Evolutionary conservation across 2,888 invertebrate genomes (phyloP), one percentile per base, ranked within the genome.

Genomic region (Archips xylosteana): DNA sequence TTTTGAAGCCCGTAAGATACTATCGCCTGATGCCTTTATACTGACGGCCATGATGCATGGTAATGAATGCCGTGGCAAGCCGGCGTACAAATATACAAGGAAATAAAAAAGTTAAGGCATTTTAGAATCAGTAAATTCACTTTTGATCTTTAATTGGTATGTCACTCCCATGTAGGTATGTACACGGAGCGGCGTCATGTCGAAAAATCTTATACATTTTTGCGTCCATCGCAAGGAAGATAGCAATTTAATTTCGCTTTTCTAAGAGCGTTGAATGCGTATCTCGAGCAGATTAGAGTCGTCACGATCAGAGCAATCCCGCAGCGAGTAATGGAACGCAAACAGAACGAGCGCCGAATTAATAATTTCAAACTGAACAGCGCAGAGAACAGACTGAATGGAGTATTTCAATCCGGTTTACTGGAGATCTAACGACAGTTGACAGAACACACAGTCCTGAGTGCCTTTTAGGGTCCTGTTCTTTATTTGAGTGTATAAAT

Each of bases 1-100:
- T 87, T 88, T 86, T 83, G 83, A 85, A 87, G 87, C 83, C 83
- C 81, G 79, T 85, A 84, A 85, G 85, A 88, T 87, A 79, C 79
- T 83, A 87, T 88, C 83, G 80, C 78, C 78, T 78, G 81, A 81
- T 80, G 79, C 77, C 80, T 83, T 82, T 81, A 83, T 81, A 80
- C 77, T 75, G 78, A 79, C 76, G 76, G 78, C 74, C 74, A 72
- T 72, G 79, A 78, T 78, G 73, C 72, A 74, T 74, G 79, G 79
- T 82, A 80, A 83, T 80, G 78, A 82, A 81, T 79, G 77, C 73
- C 76, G 69, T 62, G 70, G 75, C 60, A 75, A 72, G 67, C 63
- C 36, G 54, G 49, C 57, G 36, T 10, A n/a, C 13, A 23, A 1
- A 65, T 51, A 36, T 36, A 62, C 10, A 10, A 45, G 23, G 23